Evolutionary conservation across 2,113 vertebrate species (phyloP).

Genomic region (Pachyramphus minor): DNA sequence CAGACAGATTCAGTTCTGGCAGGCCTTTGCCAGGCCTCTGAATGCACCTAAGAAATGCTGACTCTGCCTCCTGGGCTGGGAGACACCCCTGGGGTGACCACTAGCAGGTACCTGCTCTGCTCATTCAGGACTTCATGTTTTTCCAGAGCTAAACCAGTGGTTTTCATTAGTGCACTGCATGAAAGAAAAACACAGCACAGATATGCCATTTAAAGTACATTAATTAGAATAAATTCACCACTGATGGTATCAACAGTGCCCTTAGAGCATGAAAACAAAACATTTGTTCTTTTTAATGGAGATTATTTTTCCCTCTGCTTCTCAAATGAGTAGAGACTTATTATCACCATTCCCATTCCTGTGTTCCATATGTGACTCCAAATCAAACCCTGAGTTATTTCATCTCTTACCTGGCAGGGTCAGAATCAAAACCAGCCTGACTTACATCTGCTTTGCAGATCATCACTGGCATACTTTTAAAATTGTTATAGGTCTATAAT

Average conservation of each 20-base stretch:
- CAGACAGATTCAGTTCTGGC: neutral
- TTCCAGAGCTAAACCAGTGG: neutral
- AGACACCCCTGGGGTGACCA: neutral
- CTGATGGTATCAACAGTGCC: neutral
- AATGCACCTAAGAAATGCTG: neutral
- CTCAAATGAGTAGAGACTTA: neutral
- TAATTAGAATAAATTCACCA: neutral
- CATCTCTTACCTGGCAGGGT: constrained; percentile 52
- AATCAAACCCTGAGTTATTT: constrained; percentile 56
- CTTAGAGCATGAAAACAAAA: neutral
- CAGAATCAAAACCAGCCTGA: constrained; percentile 63
- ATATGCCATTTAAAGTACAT: neutral
- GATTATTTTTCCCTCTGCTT: neutral
- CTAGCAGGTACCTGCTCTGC: neutral
- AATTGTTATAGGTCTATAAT: constrained; percentile 55
- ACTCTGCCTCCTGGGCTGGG: neutral
- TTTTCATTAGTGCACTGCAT: neutral
- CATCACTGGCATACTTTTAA: constrained; percentile 56
- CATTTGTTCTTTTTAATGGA: neutral
- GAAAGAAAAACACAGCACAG: neutral
- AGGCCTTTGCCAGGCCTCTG: neutral
- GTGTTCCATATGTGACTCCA: constrained; percentile 54
- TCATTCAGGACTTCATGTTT: neutral
- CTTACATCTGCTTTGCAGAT: constrained; percentile 73
- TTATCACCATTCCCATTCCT: constrained; percentile 28